phyloP scores from a whole-genome alignment of 2,113 vertebrate species.

The Andinoacara biseriatus region DNA sequence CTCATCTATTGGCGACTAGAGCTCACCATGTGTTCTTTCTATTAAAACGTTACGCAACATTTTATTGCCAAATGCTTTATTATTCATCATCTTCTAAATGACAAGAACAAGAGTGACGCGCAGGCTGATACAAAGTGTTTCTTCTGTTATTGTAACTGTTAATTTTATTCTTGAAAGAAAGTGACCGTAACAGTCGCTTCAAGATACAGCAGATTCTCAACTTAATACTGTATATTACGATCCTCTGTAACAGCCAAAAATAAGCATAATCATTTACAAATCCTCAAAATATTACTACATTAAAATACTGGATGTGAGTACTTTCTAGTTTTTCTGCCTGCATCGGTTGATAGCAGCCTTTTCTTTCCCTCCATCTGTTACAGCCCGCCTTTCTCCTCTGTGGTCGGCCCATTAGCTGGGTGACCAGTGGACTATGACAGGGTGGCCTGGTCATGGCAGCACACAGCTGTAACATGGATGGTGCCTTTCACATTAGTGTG shows the following conservation, averaged over 20 bases:
- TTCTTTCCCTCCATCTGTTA: slow-evolving; percentile 63
- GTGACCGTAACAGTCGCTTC: background rate
- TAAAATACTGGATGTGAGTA: background rate
- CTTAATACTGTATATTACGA: background rate
- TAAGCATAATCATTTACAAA: background rate
- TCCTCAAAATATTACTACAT: background rate
- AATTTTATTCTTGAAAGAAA: background rate
- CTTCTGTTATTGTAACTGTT: background rate
- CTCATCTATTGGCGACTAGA: background rate
- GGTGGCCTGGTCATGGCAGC: slow-evolving; percentile 87
- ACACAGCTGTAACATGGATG: slow-evolving; percentile 72
- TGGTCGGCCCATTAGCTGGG: slow-evolving; percentile 96
- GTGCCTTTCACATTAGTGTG: slow-evolving; percentile 89
- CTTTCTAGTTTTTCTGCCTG: slow-evolving; percentile 6
- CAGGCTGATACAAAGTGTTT: background rate
- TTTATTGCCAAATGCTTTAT: background rate
- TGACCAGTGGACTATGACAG: slow-evolving; percentile 97
- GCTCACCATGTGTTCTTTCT: background rate
- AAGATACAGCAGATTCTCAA: background rate
- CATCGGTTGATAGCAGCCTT: slow-evolving; percentile 60
- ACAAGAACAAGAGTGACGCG: background rate
- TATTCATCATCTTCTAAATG: background rate
- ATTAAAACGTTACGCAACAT: background rate
- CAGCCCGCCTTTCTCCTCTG: slow-evolving; percentile 76
- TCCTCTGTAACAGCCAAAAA: background rate